A percentile compares a stretch with the other conserved stretches of the same genome.
phyloP scores from a whole-genome alignment of 2,113 vertebrate species.

The Mustelus asterias region DNA sequence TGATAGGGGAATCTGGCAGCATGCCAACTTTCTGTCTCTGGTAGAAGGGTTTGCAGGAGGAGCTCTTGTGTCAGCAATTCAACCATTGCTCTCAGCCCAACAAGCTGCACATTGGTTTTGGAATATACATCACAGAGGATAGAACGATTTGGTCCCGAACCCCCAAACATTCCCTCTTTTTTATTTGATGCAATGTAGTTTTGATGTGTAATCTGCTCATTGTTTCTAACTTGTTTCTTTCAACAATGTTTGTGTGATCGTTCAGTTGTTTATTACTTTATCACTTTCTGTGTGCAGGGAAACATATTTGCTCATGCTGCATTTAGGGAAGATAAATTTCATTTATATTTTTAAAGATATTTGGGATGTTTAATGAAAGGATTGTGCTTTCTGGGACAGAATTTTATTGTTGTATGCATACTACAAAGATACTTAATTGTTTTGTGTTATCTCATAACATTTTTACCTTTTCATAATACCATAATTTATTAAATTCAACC shows the following conservation, averaged over 20 bases:
- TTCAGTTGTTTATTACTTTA: background rate
- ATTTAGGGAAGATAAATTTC: background rate
- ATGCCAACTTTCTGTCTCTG: background rate
- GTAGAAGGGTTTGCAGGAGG: background rate
- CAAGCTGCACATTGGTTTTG: background rate
- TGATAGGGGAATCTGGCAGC: too few species aligned
- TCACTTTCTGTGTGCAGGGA: background rate
- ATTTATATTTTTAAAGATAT: background rate
- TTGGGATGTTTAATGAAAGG: background rate
- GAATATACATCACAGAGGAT: background rate
- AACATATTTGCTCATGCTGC: background rate
- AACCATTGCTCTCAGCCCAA: background rate
- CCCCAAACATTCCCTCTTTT: background rate
- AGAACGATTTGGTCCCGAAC: background rate
- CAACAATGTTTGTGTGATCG: background rate
- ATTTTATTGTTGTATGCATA: background rate
- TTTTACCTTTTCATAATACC: background rate
- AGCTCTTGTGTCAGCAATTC: background rate
- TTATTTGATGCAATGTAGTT: background rate
- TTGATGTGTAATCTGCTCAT: background rate
- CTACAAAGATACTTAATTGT: background rate
- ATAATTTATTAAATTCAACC: background rate
- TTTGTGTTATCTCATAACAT: background rate
- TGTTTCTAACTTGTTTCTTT: background rate
- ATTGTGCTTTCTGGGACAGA: background rate